Evolutionary conservation across 2,113 vertebrate species (phyloP).

Genomic region (Rafetus swinhoei): DNA sequence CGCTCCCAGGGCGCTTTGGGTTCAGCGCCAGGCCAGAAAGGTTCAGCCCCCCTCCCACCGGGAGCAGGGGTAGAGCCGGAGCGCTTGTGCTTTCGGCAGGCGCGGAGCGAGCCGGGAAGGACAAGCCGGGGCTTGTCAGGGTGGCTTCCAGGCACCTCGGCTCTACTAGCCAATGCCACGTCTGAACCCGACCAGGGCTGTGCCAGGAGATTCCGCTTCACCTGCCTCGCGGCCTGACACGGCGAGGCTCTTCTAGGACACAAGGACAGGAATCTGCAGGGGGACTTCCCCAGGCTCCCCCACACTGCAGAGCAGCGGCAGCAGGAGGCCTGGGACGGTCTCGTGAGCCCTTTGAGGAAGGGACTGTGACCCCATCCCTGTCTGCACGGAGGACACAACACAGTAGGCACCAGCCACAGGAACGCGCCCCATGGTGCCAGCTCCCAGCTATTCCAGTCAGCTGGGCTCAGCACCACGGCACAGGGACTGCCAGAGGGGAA

Average conservation of each 20-base stretch:
- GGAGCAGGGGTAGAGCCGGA: too few relatives aligned
- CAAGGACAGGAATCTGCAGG: neutral
- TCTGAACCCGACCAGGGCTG: neutral
- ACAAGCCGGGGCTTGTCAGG: neutral
- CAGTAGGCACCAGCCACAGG: neutral
- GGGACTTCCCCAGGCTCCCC: neutral
- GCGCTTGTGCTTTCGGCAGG: neutral
- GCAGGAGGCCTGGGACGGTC: too few relatives aligned
- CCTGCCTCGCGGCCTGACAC: fast-evolving
- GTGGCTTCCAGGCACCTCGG: neutral
- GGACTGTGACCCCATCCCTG: neutral
- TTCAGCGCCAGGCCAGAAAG: neutral
- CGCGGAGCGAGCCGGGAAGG: fast-evolving
- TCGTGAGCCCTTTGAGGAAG: neutral
- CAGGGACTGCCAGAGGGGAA: neutral
- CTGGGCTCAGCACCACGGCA: neutral
- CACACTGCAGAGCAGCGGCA: fast-evolving
- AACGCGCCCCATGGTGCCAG: too few relatives aligned
- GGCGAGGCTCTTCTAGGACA: neutral
- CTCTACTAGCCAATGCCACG: neutral
- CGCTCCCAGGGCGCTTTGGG: fast-evolving
- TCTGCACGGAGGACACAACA: neutral
- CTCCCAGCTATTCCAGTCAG: neutral
- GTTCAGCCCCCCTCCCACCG: neutral
- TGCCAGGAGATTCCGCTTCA: neutral